Base-by-base conservation (phyloP, 2,113 vertebrate genomes). In the Oreochromis niloticus region DNA sequence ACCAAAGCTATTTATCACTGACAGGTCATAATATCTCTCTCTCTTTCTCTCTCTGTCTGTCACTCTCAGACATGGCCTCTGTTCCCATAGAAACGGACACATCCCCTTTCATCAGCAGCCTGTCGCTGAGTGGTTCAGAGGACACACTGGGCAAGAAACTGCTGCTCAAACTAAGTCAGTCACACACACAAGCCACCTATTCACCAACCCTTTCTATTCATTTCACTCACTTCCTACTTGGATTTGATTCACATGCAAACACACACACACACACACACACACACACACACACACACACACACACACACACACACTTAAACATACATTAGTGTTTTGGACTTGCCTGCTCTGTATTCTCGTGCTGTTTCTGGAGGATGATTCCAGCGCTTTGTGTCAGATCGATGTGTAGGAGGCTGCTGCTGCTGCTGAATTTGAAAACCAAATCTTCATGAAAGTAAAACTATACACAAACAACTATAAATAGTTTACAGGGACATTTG, bases 131-230 rank as follows among this genome's bases (percentile, higher is more conserved):
- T 22, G 95, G 96, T 89, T 96, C 96, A 0, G 98, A 99, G 89
- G 98, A 99, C 85, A 97, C 95, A 0, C 90, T 98, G 95, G 97
- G 98, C 91, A 98, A 97, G 95, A 98, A 97, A 91, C 96, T 99
- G 66, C 97, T 99, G 91, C 97, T 98, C 90, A 99, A 98, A 91
- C 95, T 99, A 90, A 99, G 98, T 99, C 87, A 97, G 98, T 97
- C 79, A 32, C 82, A 81, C 73, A 79, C 84, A 22, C 83, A 81
- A 75, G 24, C 83, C 85, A 34, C 24, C 63, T 46, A 82, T 88
- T 86, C 88, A 88, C 56, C 9, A 24, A 22, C 57, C 48, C 27
- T 57, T 61, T 92, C 48, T 50, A n/a, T 55, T 24, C 52, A 27
- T 71, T 63, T 36, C 54, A 61, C 75, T 75, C 48, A 3, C 68